Base-by-base conservation (phyloP, 2,797 vertebrate genomes). In the Allobates femoralis region DNA sequence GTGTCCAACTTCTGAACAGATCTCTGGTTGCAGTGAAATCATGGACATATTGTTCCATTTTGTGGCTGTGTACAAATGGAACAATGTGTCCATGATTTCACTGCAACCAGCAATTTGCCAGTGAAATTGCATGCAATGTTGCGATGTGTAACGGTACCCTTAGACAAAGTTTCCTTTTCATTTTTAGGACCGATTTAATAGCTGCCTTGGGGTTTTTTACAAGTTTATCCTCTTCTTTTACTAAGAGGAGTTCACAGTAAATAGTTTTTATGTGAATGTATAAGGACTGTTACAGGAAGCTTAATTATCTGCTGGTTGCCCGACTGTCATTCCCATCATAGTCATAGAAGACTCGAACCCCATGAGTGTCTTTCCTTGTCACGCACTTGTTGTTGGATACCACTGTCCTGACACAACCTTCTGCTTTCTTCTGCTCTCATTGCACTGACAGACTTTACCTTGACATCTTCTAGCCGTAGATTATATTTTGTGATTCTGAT, bases 271-370 rank as follows among this genome's bases (percentile, higher is more conserved):
- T 81, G 71, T n/a, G 60, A 77, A 69, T 82, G 51, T 82, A 82
- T 58, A 58, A 56, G 46, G 71, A 34, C 79, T 46, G 18, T 82
- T 82, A 69, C 60, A 78, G 69, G 79, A 66, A 86, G 30, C 56
- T 75, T 77, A 82, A 86, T 82, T 82, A 82, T 60, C 60, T 86
- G 12, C 50, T 56, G 32, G 73, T 77, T 82, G 79, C 69, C 77
- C 16, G 74, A 77, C 79, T 86, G 85, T 86, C 85, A 86, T 86
- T 82, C 51, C 85, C 85, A 82, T 86, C 85, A 82, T 86, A 77
- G 85, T 86, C 79, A 77, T 34, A 50, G 60, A 77, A 77, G 18
- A 69, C 56, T 21, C 46, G 32, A 82, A 77, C 79, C 79, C 60
- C 79, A 58, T 41, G 85, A 86, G 79, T 77, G 73, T 77, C 28